Evolutionary conservation across 2,113 vertebrate genomes (phyloP).

Genomic region (Neodon shergylaensis): DNA sequence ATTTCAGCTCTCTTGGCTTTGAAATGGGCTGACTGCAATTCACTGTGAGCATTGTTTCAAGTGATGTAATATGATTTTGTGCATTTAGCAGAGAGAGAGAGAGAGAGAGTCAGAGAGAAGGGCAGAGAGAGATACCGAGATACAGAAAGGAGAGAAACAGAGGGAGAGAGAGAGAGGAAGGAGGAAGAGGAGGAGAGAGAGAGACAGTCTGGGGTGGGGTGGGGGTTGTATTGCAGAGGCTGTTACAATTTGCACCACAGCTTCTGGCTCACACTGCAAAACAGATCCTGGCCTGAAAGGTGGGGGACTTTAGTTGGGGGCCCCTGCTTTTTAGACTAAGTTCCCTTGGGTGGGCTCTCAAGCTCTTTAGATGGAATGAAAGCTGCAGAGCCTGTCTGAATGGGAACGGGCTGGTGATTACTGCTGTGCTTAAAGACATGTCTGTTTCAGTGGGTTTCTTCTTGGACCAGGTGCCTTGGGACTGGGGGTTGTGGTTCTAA

Average conservation of each 20-base stretch:
- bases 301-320: fast-evolving
- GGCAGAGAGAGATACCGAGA: background rate
- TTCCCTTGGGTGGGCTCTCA: background rate
- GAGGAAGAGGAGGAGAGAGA: background rate
- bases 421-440: background rate
- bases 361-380: background rate
- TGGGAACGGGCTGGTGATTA: background rate
- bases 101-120: background rate
- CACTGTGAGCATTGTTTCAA: background rate
- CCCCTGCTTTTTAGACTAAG: background rate
- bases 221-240: background rate
- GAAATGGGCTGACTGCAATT: background rate
- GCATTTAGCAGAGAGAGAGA: background rate
- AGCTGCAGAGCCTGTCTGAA: background rate
- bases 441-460: background rate
- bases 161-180: background rate
- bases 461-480: conserved; percentile 9
- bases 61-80: background rate
- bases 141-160: background rate
- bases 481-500: conserved; percentile 54
- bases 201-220: too few species aligned
- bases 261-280: background rate
- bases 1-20: background rate
- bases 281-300: background rate
- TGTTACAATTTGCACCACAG: too few species aligned